A percentile compares a stretch with the other conserved stretches of the same genome.
phyloP scores from a whole-genome alignment of 2,113 vertebrate genomes.

The Poecilia latipinna region DNA sequence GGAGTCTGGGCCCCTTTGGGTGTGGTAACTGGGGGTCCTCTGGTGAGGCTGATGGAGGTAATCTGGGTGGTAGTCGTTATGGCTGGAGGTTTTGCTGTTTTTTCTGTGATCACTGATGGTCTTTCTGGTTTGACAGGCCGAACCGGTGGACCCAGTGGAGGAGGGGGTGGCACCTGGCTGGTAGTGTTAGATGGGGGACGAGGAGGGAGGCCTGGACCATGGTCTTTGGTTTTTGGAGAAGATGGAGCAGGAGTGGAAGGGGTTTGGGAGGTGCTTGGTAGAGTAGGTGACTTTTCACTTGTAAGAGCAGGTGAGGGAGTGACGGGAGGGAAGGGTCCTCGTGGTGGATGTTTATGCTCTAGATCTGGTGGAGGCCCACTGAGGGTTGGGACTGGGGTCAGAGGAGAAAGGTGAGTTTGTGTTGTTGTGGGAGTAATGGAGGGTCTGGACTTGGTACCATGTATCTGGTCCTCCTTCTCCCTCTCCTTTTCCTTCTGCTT shows the following conservation, averaged over 20 bases:
- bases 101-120: conserved; percentile 39
- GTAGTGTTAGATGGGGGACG: conserved; percentile 62
- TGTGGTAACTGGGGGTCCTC: conserved; percentile 65
- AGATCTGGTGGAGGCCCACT: conserved; percentile 23
- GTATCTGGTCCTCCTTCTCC: neutral
- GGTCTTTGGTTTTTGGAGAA: conserved; percentile 42
- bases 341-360: conserved; percentile 32
- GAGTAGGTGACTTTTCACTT: conserved; percentile 13
- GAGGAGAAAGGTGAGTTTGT: conserved; percentile 5
- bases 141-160: conserved; percentile 40
- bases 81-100: conserved; percentile 25
- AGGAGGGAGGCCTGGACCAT: neutral
- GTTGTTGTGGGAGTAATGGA: conserved; percentile 54
- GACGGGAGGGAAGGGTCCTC: conserved; percentile 48
- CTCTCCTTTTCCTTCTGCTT: conserved; percentile 8
- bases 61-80: conserved; percentile 55
- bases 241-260: conserved; percentile 14
- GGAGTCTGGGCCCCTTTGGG: conserved; percentile 65
- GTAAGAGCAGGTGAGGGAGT: conserved; percentile 43
- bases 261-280: conserved; percentile 21
- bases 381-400: conserved; percentile 36
- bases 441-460: conserved; percentile 1
- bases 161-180: conserved; percentile 51
- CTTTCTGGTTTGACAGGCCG: conserved; percentile 38
- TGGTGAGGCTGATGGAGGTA: conserved; percentile 67